Evolutionary conservation across 2,888 invertebrate species (phyloP), one percentile per base, ranked within the genome.

Genomic region (Volucella zonaria): DNA sequence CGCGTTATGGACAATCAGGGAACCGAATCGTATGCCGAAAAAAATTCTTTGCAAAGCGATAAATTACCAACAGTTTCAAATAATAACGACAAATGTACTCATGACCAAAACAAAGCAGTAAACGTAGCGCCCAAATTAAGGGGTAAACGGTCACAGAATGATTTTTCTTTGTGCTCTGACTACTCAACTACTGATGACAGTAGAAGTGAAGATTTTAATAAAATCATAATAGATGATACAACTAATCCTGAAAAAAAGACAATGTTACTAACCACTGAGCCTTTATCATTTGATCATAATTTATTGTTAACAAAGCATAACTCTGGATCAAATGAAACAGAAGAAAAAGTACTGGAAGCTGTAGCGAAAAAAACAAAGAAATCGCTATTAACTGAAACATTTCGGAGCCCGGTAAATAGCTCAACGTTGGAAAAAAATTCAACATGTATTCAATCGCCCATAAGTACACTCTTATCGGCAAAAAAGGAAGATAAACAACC

Each of bases 361-460:
- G 90, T 89, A 42, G 90, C 91, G 1, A 91, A 92, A 87, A 92
- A 92, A 86, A 92, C 91, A 0, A 92, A 92, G 78, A 91, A 92
- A 64, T 90, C 90, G 2, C 81, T 91, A n/a, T 89, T 90, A 45
- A 89, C 90, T 2, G 90, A 90, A n/a, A 74, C 87, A 8, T 74
- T 88, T 52, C 85, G 87, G 4, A 67, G 58, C 6, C 64, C 66
- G 1, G 14, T 76, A 4, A 79, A 49, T 43, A 38, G 43, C 49
- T 38, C 70, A 1, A 49, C 73, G 6, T 47, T 70, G 1, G 73
- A 74, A 18, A 47, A 76, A 42, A 58, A 18, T 10, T 14, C n/a
- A 12, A 15, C 52, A 0, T 31, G 68, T 15, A 9, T 12, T 8
- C 59, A 66, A 23, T 31, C 42, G 9, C 43, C 12, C 15, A 9